These are phyloP conservation scores for Proterorhinus semilunaris DNA, from an alignment of 2,113 vertebrate genomes.

Conservation along the genomic window DNA sequence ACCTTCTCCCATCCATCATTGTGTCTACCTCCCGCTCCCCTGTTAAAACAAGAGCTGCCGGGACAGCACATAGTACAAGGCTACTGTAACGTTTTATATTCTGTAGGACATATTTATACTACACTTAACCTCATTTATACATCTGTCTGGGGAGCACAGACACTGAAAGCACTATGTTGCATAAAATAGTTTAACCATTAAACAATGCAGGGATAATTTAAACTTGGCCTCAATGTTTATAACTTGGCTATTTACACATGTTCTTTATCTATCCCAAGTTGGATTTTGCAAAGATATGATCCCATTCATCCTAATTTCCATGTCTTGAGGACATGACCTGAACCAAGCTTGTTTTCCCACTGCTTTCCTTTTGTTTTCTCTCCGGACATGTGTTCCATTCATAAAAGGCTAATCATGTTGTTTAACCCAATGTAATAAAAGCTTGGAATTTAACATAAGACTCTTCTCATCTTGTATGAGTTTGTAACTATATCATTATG, in stretches of 20 bases:
- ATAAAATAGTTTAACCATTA: conserved; percentile 12
- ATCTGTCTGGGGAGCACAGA: not conserved
- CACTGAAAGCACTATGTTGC: not conserved
- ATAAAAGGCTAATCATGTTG: conserved; percentile 16
- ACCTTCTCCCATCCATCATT: conserved; percentile 61
- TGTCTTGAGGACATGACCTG: conserved; percentile 27
- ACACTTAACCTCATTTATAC: conserved; percentile 1
- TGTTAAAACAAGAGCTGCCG: conserved; percentile 38
- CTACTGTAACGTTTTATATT: conserved; percentile 25
- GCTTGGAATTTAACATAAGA: no score
- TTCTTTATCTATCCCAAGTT: conserved; percentile 6
- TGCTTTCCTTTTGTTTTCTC: conserved; percentile 24
- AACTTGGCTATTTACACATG: conserved; percentile 9
- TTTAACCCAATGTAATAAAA: not conserved
- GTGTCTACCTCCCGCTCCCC: conserved; percentile 45
- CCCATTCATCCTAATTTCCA: conserved; percentile 28
- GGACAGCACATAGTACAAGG: conserved; percentile 27
- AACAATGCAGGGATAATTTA: not conserved
- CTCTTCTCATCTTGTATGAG: conserved; percentile 9
- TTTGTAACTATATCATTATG: not conserved
- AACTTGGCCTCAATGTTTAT: conserved; percentile 4
- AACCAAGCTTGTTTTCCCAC: conserved; percentile 9
- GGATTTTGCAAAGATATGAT: conserved; percentile 11
- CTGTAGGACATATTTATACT: conserved; percentile 8
- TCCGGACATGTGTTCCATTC: conserved; percentile 20